phyloP scores from a whole-genome alignment of 2,888 invertebrate species.

The Diaperis boleti region DNA sequence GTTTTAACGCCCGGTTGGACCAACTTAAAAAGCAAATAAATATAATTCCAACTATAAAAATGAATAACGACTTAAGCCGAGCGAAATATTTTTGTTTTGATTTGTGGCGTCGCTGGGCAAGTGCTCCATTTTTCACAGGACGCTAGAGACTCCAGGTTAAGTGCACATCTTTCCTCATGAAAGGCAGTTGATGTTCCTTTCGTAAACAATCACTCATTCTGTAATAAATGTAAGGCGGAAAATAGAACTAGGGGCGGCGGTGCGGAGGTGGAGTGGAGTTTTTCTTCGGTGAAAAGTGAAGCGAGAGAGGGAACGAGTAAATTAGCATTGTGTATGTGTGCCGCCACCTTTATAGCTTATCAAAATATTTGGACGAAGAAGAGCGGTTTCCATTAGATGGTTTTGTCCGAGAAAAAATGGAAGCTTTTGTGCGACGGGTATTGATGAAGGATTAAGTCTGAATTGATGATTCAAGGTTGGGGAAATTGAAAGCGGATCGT shows the following conservation, averaged over 20 bases:
- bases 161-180: constrained; percentile 54
- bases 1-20: background rate
- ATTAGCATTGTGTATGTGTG: constrained; percentile 16
- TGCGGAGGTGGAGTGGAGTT: background rate
- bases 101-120: constrained; percentile 51
- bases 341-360: constrained; percentile 20
- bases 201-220: constrained; percentile 57
- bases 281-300: no score
- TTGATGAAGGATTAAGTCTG: no score
- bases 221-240: constrained; percentile 50
- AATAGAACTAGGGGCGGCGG: constrained; percentile 26
- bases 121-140: constrained; percentile 53
- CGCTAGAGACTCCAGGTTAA: constrained; percentile 52
- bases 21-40: constrained; percentile 18
- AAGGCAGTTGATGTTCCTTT: constrained; percentile 53
- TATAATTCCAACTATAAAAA: constrained; percentile 21
- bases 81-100: constrained; percentile 48
- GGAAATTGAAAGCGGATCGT: no score
- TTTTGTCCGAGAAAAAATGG: no score
- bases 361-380: constrained; percentile 28
- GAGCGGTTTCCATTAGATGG: constrained; percentile 3
- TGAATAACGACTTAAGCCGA: constrained; percentile 29
- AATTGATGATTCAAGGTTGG: no score
- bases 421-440: no score
- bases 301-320: background rate